Evolutionary conservation across 2,888 invertebrate species (phyloP).

Genomic region (Callyntrura sp.): DNA sequence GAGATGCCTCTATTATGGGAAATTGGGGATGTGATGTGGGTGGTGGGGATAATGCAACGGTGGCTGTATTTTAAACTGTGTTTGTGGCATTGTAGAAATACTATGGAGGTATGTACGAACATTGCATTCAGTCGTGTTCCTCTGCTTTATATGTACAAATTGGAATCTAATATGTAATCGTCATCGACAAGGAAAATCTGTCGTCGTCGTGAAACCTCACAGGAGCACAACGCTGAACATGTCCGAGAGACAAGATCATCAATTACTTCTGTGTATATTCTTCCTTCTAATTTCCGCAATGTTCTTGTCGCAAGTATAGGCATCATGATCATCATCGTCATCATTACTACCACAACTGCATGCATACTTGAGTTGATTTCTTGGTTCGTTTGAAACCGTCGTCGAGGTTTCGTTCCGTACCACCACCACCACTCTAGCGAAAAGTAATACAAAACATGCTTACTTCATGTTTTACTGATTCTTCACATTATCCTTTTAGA

Average conservation of each 20-base stretch:
- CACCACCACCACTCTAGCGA: background rate
- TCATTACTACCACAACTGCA: too few relatives aligned
- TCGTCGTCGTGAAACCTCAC: slow-evolving; percentile 30
- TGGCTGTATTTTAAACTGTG: background rate
- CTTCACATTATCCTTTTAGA: background rate
- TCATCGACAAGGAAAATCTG: background rate
- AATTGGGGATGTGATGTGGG: slow-evolving; percentile 26
- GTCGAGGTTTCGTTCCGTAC: background rate
- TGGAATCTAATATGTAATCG: background rate
- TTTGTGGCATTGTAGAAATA: too few relatives aligned
- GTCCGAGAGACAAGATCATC: slow-evolving; percentile 39
- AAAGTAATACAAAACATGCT: slow-evolving; percentile 23
- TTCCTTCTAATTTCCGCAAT: slow-evolving; percentile 66
- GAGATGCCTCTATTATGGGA: background rate
- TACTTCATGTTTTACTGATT: background rate
- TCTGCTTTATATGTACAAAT: background rate
- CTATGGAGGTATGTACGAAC: background rate
- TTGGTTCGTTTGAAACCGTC: too few relatives aligned
- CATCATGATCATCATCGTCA: background rate
- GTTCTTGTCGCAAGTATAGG: background rate
- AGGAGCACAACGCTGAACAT: background rate
- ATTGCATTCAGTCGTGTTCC: background rate
- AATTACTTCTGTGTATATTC: slow-evolving; percentile 54
- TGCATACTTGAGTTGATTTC: too few relatives aligned
- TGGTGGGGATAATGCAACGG: slow-evolving; percentile 19